Conservation (phyloP, 2,113 vertebrate species). For the Notothenia coriiceps region DNA sequence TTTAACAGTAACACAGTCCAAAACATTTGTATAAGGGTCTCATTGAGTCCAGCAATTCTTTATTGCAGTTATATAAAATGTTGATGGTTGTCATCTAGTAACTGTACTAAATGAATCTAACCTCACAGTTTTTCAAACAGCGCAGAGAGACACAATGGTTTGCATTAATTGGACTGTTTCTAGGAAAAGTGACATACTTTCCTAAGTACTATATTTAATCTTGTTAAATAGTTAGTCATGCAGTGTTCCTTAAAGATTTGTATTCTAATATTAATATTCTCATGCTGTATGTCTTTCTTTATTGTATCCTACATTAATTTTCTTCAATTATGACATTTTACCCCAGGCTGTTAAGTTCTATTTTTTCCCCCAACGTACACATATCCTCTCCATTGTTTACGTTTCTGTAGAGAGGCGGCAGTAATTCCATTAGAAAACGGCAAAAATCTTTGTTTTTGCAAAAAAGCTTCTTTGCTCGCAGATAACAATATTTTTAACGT, state of each 20-base stretch:
- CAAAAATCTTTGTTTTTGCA: constrained; percentile 50
- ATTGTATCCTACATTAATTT: neutral
- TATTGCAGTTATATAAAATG: too few species aligned
- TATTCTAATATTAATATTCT: neutral
- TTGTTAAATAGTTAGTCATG: neutral
- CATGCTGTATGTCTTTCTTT: neutral
- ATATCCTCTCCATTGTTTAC: neutral
- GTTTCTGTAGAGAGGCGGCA: constrained; percentile 1
- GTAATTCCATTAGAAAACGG: constrained; percentile 22
- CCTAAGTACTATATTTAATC: too few species aligned
- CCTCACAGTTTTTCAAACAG: too few species aligned
- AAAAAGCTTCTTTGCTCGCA: constrained; percentile 47
- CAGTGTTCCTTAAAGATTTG: neutral
- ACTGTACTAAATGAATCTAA: too few species aligned
- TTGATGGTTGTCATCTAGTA: too few species aligned
- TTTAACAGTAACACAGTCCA: neutral
- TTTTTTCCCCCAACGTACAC: neutral
- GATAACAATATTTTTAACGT: constrained; percentile 77
- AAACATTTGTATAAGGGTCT: too few species aligned
- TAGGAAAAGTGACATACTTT: too few species aligned
- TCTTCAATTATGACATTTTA: neutral
- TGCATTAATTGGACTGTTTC: too few species aligned
- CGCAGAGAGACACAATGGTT: too few species aligned
- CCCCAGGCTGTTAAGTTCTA: neutral
- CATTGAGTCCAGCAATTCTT: too few species aligned